A percentile compares a stretch with the other conserved stretches of the same genome.
These are phyloP conservation scores for Coelinius sp. DNA, from an alignment of 2,888 invertebrate species.

Conservation along the genomic window DNA sequence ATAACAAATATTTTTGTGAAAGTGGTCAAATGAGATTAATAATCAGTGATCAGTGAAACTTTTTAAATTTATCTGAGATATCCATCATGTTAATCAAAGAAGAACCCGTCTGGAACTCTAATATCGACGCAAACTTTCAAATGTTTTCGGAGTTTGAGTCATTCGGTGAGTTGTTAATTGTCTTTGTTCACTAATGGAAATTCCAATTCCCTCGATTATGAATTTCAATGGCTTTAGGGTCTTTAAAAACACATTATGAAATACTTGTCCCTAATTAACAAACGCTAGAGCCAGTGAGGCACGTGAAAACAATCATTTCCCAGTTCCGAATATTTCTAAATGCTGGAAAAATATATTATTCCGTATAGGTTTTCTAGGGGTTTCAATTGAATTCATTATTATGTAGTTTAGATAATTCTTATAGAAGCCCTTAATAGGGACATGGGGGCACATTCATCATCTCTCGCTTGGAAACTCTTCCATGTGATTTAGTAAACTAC, in stretches of 20 bases:
- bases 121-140: conserved; percentile 52
- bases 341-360: no score
- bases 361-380: no score
- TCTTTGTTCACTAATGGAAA: neutral
- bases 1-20: neutral
- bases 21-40: neutral
- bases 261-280: no score
- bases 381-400: no score
- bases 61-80: neutral
- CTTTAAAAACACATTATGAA: neutral
- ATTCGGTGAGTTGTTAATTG: conserved; percentile 53
- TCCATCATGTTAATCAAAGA: conserved; percentile 59
- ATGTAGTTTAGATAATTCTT: neutral
- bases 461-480: neutral
- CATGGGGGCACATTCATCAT: neutral
- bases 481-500: neutral
- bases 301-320: no score
- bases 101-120: conserved; percentile 56
- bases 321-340: no score
- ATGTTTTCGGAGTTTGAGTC: conserved; percentile 61
- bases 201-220: neutral
- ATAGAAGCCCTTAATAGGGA: neutral
- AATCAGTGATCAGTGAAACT: neutral
- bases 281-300: no score
- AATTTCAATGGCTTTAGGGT: neutral